Evolutionary conservation across 2,888 invertebrate genomes (phyloP).

Genomic region (Eledone cirrhosa): DNA sequence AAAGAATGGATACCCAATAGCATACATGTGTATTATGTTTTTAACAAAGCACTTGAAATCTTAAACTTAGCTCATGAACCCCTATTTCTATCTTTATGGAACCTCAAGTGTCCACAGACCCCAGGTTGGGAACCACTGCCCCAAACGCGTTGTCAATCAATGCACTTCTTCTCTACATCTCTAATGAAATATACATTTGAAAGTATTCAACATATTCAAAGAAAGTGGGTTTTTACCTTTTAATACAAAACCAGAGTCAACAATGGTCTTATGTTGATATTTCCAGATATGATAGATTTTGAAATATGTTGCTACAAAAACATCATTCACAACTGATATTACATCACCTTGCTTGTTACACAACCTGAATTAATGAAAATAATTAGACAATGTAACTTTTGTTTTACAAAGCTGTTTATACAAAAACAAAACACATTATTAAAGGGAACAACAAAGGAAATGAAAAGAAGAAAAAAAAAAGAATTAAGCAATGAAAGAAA

Average conservation of each 20-base stretch:
- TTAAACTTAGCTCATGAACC: no score
- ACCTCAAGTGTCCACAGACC: no score
- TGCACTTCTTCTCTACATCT: not conserved
- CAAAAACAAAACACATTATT: no score
- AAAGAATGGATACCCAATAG: no score
- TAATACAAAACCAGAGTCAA: conserved; percentile 69
- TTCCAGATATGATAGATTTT: conserved; percentile 69
- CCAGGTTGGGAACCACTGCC: no score
- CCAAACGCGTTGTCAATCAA: not conserved
- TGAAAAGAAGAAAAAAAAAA: no score
- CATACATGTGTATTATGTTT: no score
- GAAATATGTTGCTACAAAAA: conserved; percentile 68
- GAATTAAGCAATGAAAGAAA: no score
- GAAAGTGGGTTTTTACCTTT: conserved; percentile 63
- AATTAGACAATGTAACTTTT: not conserved
- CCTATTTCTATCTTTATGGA: no score
- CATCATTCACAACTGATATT: conserved; percentile 67
- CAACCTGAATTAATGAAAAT: conserved; percentile 59
- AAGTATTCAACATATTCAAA: not conserved
- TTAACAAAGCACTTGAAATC: no score
- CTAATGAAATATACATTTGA: not conserved
- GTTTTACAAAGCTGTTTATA: no score
- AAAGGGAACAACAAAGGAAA: no score
- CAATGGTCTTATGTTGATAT: conserved; percentile 68
- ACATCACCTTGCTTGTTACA: conserved; percentile 65